Evolutionary conservation across 2,888 invertebrate genomes (phyloP), one percentile per base, ranked within the genome.

Genomic region (Myopa tessellatipennis): DNA sequence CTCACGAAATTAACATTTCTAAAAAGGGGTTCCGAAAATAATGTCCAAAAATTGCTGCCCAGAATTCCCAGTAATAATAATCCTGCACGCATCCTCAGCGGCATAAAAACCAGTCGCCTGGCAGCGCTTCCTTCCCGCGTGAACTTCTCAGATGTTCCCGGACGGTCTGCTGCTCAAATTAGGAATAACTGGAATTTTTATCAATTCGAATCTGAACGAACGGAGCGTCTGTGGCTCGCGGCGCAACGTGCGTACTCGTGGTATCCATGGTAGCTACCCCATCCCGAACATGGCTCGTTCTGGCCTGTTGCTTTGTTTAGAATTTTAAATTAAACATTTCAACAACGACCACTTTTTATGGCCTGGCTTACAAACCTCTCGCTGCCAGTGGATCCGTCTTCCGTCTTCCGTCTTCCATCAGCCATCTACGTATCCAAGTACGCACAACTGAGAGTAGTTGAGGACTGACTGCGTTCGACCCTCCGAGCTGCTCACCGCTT

Each of bases 321-420:
- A 73, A 73, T 73, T 73, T 73, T 50, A 73, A 73, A 73, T 73
- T 61, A 73, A 63, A 50, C 60, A 63, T 61, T 63, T 50, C 45
- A 60, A 63, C 70, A 55, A 55, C 4, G 14, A 14, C 10, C 50
- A 10, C 10, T 55, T 55, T 55, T 55, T 55, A 55, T 55, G 55
- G 55, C 5, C 55, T 16, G 55, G 45, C 45, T 45, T 45, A 8
- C 10, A 45, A 45, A 45, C 45, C 45, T 45, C 10, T 10, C 45
- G 45, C 45, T 45, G 45, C 45, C 26, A 26, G 26, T 26, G 26
- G 26, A 26, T 26, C 26, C 26, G 26, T 26, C 26, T 26, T 26
- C 26, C 26, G 26, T 26, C 26, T 26, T n/a, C n/a, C n/a, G n/a
- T n/a, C n/a, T n/a, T n/a, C n/a, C n/a, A n/a, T n/a, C 26, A 26